These are phyloP conservation scores for Caenorhabditis japonica DNA, from an alignment of 2,888 invertebrate species.

Conservation along the genomic window DNA sequence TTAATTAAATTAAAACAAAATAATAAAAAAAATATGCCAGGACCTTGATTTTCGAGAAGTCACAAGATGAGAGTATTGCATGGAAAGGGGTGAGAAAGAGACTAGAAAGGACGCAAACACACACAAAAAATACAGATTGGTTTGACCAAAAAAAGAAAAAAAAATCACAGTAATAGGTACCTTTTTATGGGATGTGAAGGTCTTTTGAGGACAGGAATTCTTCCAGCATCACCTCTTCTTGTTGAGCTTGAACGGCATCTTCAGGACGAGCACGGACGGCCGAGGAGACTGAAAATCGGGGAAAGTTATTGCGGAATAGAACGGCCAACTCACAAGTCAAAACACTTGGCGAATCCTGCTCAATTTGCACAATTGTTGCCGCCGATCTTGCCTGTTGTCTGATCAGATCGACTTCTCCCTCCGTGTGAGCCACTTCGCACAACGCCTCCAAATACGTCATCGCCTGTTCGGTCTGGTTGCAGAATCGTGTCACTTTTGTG, in stretches of 20 bases:
- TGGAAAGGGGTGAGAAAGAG: constrained; percentile 6
- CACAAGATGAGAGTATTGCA: constrained; percentile 11
- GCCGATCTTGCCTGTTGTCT: constrained; percentile 58
- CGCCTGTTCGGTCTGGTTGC: constrained; percentile 66
- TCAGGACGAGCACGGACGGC: constrained; percentile 47
- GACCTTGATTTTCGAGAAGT: neutral
- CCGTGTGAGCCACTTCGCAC: constrained; percentile 48
- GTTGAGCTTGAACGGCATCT: constrained; percentile 51
- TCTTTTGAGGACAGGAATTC: constrained; percentile 60
- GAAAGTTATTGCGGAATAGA: too few relatives aligned
- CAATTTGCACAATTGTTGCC: constrained; percentile 54
- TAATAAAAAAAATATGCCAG: constrained; percentile 4
- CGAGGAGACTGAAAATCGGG: constrained; percentile 4
- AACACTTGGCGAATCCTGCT: constrained; percentile 49
- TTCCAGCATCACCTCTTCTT: constrained; percentile 68
- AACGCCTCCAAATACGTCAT: constrained; percentile 68
- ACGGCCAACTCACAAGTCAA: constrained; percentile 50
- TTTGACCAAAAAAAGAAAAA: constrained; percentile 5
- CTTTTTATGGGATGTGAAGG: constrained; percentile 20
- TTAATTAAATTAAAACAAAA: too few relatives aligned
- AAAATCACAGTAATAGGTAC: neutral
- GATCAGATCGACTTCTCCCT: constrained; percentile 59
- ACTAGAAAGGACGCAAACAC: neutral
- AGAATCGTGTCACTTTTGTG: constrained; percentile 59
- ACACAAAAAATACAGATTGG: constrained; percentile 3